Evolutionary conservation across 2,113 vertebrate genomes (phyloP), one percentile per base, ranked within the genome.

Genomic region (Pangasianodon gigas): DNA sequence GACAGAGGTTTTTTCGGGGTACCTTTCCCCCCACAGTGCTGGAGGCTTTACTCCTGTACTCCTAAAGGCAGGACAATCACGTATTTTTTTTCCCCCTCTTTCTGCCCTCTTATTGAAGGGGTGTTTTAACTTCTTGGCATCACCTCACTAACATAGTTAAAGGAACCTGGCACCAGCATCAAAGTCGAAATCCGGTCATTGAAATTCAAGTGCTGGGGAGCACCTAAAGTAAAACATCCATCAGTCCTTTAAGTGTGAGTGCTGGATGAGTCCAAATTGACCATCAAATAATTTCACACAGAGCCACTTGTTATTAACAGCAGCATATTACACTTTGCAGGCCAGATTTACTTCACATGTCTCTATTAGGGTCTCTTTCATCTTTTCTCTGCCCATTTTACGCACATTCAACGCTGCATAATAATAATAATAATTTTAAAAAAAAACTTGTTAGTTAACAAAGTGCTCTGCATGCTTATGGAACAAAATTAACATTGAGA

Each of bases 131-230:
- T 92, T 94, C 92, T 93, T 93, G 93, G 90, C 91, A 90, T 94
- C 83, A 92, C 91, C 90, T 94, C 92, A 79, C 58, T 84, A 85
- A 92, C 87, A 93, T 71, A 56, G 91, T 93, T 95, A 93, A 95
- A 93, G 88, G 93, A 96, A 96, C 93, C 96, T 96, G 95, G 96
- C 95, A 95, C 92, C 92, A 94, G 93, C 93, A 96, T 95, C 94
- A 95, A 95, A 95, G 95, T 95, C 94, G 93, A 95, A 95, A 89
- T 95, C 95, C 96, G 94, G 96, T 96, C 94, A 96, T 97, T 97
- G 96, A 94, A 94, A 96, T 96, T 96, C 94, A 96, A 96, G 84
- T 58, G 51, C 79, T 84, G 56, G 67, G 87, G 81, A 86, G 81
- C 21, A 82, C 56, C 46, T 37, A 80, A 69, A 71, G 51, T 87